Evolutionary conservation across 2,797 vertebrate species (phyloP).

Genomic region (Toxotes lorentzi): DNA sequence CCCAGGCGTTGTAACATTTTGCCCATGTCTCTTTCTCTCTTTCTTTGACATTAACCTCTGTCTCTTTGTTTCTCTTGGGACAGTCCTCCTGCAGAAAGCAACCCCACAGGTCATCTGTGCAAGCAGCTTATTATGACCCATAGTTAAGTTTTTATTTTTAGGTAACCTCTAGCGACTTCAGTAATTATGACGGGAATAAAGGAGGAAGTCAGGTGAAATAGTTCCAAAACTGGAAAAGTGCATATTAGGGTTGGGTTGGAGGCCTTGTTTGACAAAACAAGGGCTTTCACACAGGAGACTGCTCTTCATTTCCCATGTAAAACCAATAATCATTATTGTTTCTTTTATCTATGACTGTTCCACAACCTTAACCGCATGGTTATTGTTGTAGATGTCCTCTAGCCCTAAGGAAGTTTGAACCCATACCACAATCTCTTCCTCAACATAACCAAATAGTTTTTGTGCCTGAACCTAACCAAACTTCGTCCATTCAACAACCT

Average conservation of each 20-base stretch:
- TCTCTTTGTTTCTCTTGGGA: conserved; percentile 1
- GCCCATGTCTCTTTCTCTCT: conserved; percentile 2
- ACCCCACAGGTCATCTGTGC: neutral
- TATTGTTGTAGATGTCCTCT: neutral
- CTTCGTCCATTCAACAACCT: neutral
- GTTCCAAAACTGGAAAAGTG: neutral
- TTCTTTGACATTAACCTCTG: conserved; percentile 21
- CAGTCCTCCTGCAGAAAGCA: neutral
- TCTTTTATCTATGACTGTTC: neutral
- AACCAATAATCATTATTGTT: neutral
- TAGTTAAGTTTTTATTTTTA: neutral
- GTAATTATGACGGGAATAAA: neutral
- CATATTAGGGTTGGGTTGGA: neutral
- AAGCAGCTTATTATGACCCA: neutral
- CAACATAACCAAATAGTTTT: neutral
- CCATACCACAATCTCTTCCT: no score
- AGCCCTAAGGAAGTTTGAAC: neutral
- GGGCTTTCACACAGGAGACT: neutral
- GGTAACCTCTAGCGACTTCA: neutral
- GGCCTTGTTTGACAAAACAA: neutral
- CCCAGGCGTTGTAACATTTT: conserved; percentile 8
- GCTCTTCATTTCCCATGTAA: neutral
- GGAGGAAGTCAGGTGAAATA: neutral
- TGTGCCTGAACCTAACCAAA: neutral
- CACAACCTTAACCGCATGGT: neutral